phyloP scores from a whole-genome alignment of 1,140 invertebrate genomes.

The Pseudachorutes palmiensis region DNA sequence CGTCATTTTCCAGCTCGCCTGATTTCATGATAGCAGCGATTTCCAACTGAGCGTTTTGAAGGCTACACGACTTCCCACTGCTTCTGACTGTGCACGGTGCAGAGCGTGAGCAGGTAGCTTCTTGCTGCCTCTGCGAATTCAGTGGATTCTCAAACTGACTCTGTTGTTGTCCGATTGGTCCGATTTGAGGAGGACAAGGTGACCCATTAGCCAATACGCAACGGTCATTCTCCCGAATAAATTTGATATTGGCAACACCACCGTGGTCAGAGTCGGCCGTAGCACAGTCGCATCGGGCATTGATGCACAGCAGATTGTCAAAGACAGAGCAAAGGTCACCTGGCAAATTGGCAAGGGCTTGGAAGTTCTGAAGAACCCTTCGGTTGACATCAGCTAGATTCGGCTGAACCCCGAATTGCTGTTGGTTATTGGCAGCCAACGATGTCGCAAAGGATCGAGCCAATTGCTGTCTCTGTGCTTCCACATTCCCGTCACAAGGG shows the following conservation, averaged over 20 bases:
- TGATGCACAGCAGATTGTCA: slow-evolving; percentile 3
- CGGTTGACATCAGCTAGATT: neutral
- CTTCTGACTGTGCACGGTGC: neutral
- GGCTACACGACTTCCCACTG: neutral
- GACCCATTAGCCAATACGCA: neutral
- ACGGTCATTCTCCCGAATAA: neutral
- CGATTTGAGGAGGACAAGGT: neutral
- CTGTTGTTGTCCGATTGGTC: neutral
- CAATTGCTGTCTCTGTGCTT: neutral
- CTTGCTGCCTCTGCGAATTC: neutral
- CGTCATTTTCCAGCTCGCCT: neutral
- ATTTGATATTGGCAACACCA: neutral
- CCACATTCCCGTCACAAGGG: neutral
- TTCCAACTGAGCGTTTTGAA: neutral
- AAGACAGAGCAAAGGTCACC: slow-evolving; percentile 6
- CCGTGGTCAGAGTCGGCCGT: neutral
- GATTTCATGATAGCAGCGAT: neutral
- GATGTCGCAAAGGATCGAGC: neutral
- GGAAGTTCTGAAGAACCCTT: neutral
- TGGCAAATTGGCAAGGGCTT: neutral
- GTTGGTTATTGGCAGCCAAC: neutral
- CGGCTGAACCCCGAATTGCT: neutral
- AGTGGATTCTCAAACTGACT: neutral
- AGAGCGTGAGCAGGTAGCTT: neutral
- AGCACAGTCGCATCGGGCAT: neutral